Percentiles rank a stretch among this genome's conserved stretches.
These are phyloP conservation scores for Pediacus dermestoides DNA, from an alignment of 2,888 invertebrate genomes.

Conservation along the genomic window DNA sequence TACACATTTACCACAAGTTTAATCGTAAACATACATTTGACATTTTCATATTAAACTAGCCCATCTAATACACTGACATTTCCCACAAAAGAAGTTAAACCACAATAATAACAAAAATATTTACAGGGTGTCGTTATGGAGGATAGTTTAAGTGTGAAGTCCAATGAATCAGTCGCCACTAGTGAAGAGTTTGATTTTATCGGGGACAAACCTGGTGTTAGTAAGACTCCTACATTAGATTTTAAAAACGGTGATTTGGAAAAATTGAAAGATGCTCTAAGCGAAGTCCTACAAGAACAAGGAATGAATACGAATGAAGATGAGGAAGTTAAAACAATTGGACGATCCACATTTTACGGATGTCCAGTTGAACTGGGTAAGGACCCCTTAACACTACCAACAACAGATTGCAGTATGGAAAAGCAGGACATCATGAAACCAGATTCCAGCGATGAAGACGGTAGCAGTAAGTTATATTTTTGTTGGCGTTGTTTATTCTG, in stretches of 20 bases:
- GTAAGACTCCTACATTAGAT: constrained; percentile 56
- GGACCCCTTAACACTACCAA: constrained; percentile 42
- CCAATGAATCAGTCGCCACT: constrained; percentile 65
- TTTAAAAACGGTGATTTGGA: constrained; percentile 62
- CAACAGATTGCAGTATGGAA: no score
- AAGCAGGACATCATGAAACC: constrained; percentile 80
- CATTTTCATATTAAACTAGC: no score
- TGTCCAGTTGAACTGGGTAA: constrained; percentile 41
- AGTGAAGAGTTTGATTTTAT: constrained; percentile 71
- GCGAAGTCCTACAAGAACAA: constrained; percentile 53
- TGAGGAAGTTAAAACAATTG: constrained; percentile 46
- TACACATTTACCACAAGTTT: no score
- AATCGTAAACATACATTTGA: no score
- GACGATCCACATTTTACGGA: constrained; percentile 54
- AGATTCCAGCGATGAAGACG: constrained; percentile 65
- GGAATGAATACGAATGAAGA: constrained; percentile 18
- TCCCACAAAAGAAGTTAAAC: no score
- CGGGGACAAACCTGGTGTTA: constrained; percentile 52
- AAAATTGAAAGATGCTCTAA: constrained; percentile 59
- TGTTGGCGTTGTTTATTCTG: no score
- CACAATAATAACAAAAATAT: no score
- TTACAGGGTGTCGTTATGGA: constrained; percentile 64
- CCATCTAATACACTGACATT: no score
- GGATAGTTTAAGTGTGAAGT: constrained; percentile 65
- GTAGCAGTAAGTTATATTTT: constrained; percentile 41